Percentiles rank a stretch among this genome's conserved stretches.
Conservation (phyloP, 2,888 invertebrate species). For the Eilema sororculum region DNA sequence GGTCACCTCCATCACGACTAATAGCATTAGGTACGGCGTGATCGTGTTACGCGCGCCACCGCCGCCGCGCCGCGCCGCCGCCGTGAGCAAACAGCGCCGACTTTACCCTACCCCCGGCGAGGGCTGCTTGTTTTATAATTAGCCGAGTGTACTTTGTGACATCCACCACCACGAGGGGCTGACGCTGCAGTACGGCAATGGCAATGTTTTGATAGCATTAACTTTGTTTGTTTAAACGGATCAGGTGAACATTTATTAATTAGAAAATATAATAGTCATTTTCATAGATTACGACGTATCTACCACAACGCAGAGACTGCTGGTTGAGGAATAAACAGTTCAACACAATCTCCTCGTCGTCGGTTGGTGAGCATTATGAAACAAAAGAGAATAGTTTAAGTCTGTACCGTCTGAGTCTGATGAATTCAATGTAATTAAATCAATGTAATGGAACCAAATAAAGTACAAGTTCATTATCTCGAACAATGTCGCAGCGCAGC, state of each 20-base stretch:
- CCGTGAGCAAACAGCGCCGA: slow-evolving; percentile 19
- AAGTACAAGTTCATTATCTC: slow-evolving; percentile 8
- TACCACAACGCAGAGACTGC: no score
- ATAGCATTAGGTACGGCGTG: slow-evolving; percentile 40
- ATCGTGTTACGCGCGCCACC: slow-evolving; percentile 35
- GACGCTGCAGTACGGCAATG: slow-evolving; percentile 18
- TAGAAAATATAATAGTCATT: neutral
- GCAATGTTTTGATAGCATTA: slow-evolving; percentile 16
- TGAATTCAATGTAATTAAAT: neutral
- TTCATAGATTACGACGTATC: neutral
- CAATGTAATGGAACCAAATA: slow-evolving; percentile 11
- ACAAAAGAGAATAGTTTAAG: neutral
- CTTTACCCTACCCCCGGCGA: slow-evolving; percentile 9
- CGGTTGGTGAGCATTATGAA: neutral
- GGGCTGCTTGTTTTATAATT: slow-evolving; percentile 31
- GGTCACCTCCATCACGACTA: slow-evolving; percentile 43
- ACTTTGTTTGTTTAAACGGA: slow-evolving; percentile 9
- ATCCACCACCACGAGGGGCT: slow-evolving; percentile 12
- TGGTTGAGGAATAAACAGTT: no score
- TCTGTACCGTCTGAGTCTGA: neutral
- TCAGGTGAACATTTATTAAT: slow-evolving; percentile 9
- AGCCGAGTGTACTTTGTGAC: slow-evolving; percentile 25
- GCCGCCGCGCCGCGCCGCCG: no score
- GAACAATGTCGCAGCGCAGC: neutral
- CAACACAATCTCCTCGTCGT: neutral